Percentiles rank a stretch among this genome's conserved stretches.
Conservation (phyloP, 37 sponge, comb jelly and placozoan genomes). For the Theonella swinhoei region DNA sequence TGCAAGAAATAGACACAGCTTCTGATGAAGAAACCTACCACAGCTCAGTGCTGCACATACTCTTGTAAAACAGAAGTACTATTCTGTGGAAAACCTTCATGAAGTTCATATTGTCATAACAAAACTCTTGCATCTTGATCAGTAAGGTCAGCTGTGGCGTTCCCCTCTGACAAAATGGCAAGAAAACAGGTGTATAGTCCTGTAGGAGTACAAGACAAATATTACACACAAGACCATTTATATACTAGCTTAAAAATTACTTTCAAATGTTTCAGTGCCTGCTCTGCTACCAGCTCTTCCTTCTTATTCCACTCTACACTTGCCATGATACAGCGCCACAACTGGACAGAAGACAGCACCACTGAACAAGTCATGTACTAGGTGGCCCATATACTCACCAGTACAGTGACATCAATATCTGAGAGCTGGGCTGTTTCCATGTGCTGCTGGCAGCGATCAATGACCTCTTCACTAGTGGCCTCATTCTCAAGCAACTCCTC, state of each 20-base stretch:
- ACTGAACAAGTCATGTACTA: no score
- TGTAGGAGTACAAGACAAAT: neutral
- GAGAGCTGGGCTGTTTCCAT: conserved; percentile 44
- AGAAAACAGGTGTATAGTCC: conserved; percentile 49
- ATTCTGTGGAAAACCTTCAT: conserved; percentile 92
- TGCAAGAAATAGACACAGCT: conserved; percentile 14
- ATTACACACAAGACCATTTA: no score
- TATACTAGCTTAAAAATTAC: no score
- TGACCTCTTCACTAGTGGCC: conserved; percentile 39
- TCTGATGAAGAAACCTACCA: no score
- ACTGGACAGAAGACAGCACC: conserved; percentile 23
- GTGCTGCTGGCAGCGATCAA: conserved; percentile 59
- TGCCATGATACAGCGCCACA: conserved; percentile 81
- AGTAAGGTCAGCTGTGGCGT: conserved; percentile 82
- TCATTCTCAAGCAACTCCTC: conserved; percentile 29
- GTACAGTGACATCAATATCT: conserved; percentile 60
- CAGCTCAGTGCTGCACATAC: no score
- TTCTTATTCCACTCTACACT: conserved; percentile 88
- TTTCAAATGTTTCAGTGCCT: conserved; percentile 78
- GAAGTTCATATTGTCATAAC: conserved; percentile 90
- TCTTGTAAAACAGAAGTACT: conserved; percentile 84
- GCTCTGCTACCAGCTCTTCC: conserved; percentile 87
- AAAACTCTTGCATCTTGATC: conserved; percentile 92
- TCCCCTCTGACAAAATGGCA: conserved; percentile 79
- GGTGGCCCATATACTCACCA: conserved; percentile 58